These are phyloP conservation scores for Illadopsis cleaveri DNA, from an alignment of 2,113 vertebrate genomes.

Conservation along the genomic window DNA sequence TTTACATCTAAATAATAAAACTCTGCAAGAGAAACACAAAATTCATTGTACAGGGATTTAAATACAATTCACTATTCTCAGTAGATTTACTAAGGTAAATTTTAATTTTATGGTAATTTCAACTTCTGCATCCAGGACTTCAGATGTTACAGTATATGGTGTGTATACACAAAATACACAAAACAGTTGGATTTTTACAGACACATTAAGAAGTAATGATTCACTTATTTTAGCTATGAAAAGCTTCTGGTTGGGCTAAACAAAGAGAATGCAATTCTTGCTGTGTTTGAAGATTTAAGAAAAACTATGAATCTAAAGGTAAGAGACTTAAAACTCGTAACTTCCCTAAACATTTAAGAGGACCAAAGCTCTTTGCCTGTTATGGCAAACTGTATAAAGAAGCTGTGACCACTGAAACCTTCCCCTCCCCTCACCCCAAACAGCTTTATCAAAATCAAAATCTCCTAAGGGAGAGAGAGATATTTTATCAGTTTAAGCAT, in stretches of 20 bases:
- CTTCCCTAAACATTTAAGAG: neutral
- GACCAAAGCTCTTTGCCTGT: neutral
- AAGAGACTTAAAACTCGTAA: neutral
- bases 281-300: neutral
- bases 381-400: neutral
- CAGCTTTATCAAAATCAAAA: neutral
- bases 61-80: neutral
- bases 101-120: neutral
- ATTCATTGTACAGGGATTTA: neutral
- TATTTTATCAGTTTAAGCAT: neutral
- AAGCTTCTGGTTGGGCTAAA: neutral
- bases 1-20: slow-evolving; percentile 92
- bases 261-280: neutral
- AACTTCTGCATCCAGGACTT: neutral
- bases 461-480: neutral
- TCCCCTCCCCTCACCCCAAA: neutral
- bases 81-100: neutral
- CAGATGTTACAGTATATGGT: neutral
- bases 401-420: neutral
- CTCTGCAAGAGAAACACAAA: slow-evolving; percentile 77
- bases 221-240: neutral
- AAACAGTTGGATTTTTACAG: neutral
- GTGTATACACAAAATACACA: neutral
- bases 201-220: neutral
- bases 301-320: neutral